Percentiles rank a stretch among this genome's conserved stretches.
These are phyloP conservation scores for Camponotus pennsylvanicus DNA, from an alignment of 1,140 invertebrate species.

Conservation along the genomic window DNA sequence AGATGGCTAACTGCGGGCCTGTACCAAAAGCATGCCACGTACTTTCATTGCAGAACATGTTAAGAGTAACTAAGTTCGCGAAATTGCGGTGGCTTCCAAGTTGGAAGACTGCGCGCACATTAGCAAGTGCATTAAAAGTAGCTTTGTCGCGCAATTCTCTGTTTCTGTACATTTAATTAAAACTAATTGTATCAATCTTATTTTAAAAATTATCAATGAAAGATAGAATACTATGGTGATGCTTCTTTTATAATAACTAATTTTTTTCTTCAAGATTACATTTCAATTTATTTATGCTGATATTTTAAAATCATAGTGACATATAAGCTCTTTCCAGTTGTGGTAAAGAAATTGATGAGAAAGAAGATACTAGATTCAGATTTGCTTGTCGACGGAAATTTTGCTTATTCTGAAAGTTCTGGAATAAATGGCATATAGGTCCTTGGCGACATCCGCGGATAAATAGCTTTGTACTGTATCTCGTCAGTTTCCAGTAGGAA, in stretches of 20 bases:
- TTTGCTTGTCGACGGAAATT: slow-evolving; percentile 18
- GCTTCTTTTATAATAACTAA: not conserved
- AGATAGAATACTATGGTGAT: slow-evolving; percentile 6
- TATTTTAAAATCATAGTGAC: not conserved
- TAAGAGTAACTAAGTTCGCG: slow-evolving; percentile 25
- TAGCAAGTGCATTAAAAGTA: slow-evolving; percentile 25
- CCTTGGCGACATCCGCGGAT: slow-evolving; percentile 11
- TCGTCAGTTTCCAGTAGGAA: slow-evolving; percentile 19
- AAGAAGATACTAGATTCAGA: not conserved
- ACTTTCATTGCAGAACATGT: slow-evolving; percentile 39
- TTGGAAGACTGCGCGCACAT: not conserved
- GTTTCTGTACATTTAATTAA: slow-evolving; percentile 22
- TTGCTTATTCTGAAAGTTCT: slow-evolving; percentile 21
- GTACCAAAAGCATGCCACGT: not conserved
- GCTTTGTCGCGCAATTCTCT: slow-evolving; percentile 8
- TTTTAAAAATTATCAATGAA: not conserved
- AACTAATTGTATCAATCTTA: not conserved
- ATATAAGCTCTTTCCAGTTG: no score
- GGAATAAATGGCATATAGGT: slow-evolving; percentile 16
- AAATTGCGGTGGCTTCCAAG: slow-evolving; percentile 27
- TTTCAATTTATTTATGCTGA: not conserved
- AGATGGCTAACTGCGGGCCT: slow-evolving; percentile 33
- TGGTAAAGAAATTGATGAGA: slow-evolving; percentile 5
- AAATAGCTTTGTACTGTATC: slow-evolving; percentile 48
- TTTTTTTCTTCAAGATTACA: not conserved